These are phyloP conservation scores for Gari tellinella DNA, from an alignment of 2,888 invertebrate genomes.

Conservation along the genomic window DNA sequence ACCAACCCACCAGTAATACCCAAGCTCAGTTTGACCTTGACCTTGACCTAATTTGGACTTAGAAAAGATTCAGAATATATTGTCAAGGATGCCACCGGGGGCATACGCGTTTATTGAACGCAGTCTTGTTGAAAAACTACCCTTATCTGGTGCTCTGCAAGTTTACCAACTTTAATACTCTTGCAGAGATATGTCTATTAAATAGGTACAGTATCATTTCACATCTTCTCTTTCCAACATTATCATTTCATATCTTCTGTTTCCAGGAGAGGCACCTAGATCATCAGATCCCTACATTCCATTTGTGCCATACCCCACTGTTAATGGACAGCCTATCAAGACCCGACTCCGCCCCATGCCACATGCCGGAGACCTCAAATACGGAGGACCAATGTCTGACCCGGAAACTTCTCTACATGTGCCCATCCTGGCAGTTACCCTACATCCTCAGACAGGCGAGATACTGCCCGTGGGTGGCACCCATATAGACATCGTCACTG, in stretches of 20 bases:
- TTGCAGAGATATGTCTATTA: too few species aligned
- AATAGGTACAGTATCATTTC: too few species aligned
- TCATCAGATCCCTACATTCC: constrained; percentile 78
- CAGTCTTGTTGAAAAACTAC: too few species aligned
- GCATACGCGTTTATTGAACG: too few species aligned
- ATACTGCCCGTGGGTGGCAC: constrained; percentile 81
- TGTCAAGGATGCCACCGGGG: too few species aligned
- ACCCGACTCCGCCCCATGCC: constrained; percentile 76
- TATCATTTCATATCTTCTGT: not conserved
- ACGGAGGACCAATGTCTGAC: constrained; percentile 78
- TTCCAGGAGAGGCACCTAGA: constrained; percentile 76
- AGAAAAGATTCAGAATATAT: too few species aligned
- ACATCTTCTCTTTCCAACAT: too few species aligned
- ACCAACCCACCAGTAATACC: too few species aligned
- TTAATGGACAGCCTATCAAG: constrained; percentile 69
- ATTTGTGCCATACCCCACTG: constrained; percentile 78
- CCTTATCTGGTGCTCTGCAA: too few species aligned
- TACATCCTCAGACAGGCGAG: constrained; percentile 79
- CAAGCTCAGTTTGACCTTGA: too few species aligned
- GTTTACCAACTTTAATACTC: too few species aligned
- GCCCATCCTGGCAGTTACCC: constrained; percentile 81
- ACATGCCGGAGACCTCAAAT: constrained; percentile 75
- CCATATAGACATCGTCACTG: constrained; percentile 81
- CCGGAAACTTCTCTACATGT: constrained; percentile 80
- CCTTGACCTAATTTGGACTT: too few species aligned